These are phyloP conservation scores for Microcebus tavaratra DNA, from an alignment of 2,113 vertebrate genomes.

Conservation along the genomic window DNA sequence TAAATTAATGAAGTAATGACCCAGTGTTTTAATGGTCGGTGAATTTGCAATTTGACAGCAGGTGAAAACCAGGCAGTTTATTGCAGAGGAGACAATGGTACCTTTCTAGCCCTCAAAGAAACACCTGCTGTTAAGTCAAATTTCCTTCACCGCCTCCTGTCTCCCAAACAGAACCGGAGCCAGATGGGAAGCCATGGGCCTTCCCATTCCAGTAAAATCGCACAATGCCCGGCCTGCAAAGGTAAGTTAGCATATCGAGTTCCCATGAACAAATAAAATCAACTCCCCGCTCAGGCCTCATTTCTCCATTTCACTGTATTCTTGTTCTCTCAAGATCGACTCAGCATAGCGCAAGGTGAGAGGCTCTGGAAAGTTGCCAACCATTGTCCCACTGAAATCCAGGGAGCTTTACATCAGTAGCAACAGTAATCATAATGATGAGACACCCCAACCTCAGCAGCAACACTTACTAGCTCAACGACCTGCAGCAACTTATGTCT, in stretches of 20 bases:
- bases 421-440: neutral
- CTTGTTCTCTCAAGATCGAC: conserved; percentile 42
- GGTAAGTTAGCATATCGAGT: conserved; percentile 69
- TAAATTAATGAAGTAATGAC: conserved; percentile 64
- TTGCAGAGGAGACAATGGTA: conserved; percentile 66
- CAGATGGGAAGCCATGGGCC: conserved; percentile 76
- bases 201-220: conserved; percentile 40
- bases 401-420: neutral
- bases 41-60: conserved; percentile 59
- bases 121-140: conserved; percentile 79
- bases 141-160: conserved; percentile 70
- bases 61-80: conserved; percentile 69
- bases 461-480: neutral
- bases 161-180: conserved; percentile 65
- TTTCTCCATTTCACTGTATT: conserved; percentile 45
- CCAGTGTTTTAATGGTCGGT: conserved; percentile 63
- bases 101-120: conserved; percentile 67
- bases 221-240: conserved; percentile 35
- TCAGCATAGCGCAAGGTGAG: conserved; percentile 40
- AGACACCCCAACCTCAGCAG: neutral
- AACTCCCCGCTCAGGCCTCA: conserved; percentile 63
- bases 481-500: neutral
- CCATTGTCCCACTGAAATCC: neutral
- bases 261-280: conserved; percentile 73
- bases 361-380: neutral